Conservation (phyloP, 2,797 vertebrate species). For the Rhabdomys pumilio region DNA sequence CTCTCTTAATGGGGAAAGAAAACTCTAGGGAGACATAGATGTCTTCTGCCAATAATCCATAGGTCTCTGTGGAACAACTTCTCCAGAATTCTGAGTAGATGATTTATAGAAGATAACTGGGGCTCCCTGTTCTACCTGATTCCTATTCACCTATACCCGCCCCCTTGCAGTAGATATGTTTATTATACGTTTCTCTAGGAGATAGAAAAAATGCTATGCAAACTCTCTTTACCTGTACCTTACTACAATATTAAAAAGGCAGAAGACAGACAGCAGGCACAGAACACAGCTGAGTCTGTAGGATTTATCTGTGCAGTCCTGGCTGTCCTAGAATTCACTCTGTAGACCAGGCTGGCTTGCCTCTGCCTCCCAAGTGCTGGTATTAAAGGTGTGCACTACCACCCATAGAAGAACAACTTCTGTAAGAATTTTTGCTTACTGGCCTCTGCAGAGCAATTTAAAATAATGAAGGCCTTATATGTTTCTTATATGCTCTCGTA, state of each 20-base stretch:
- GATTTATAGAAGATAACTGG: not conserved
- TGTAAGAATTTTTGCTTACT: not conserved
- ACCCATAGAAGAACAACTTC: not conserved
- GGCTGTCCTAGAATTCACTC: not conserved
- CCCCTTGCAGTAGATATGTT: not conserved
- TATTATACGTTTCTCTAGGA: not conserved
- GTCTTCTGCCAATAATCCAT: not conserved
- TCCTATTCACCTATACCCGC: not conserved
- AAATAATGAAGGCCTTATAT: not conserved
- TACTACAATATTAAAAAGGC: not conserved
- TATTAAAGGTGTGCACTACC: not conserved
- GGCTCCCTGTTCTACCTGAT: not conserved
- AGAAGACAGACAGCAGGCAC: not conserved
- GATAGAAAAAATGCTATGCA: slow-evolving; percentile 60
- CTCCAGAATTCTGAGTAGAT: not conserved
- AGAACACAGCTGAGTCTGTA: not conserved
- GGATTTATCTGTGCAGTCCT: not conserved
- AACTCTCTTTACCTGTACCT: not conserved
- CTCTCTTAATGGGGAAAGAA: not conserved
- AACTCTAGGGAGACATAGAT: not conserved
- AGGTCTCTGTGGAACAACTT: not conserved
- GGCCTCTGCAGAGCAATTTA: not conserved
- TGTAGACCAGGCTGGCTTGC: not conserved
- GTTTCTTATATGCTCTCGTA: not conserved
- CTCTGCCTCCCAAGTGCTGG: not conserved